phyloP scores from a whole-genome alignment of 92 coral and sea anemone genomes.

The Porites cylindrica region DNA sequence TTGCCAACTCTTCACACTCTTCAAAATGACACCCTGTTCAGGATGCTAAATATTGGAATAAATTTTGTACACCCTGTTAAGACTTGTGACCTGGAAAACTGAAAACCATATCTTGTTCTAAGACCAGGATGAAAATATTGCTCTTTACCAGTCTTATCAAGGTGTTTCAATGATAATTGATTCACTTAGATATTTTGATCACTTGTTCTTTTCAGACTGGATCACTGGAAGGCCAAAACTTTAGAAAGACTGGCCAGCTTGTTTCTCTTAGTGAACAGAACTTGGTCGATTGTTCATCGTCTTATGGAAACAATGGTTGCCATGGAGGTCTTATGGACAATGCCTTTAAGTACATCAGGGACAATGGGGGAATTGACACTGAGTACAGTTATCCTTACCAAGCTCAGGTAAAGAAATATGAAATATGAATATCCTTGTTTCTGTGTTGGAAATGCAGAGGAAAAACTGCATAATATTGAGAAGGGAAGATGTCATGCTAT shows the following conservation, averaged over 20 bases:
- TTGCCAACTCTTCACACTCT: too few relatives aligned
- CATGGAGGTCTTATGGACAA: conserved; percentile 92
- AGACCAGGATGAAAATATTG: too few relatives aligned
- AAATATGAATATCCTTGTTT: not conserved
- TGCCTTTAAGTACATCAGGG: conserved; percentile 83
- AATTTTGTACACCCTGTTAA: too few relatives aligned
- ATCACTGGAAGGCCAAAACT: conserved; percentile 90
- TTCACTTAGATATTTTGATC: not conserved
- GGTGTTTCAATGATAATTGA: not conserved
- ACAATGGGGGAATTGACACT: conserved; percentile 79
- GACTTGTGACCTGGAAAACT: too few relatives aligned
- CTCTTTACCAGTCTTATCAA: too few relatives aligned
- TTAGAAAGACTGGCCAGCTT: conserved; percentile 86
- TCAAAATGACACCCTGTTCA: too few relatives aligned
- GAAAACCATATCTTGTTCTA: too few relatives aligned
- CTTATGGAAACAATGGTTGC: conserved; percentile 86
- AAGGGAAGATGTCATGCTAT: too few relatives aligned
- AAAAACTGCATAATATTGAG: too few relatives aligned
- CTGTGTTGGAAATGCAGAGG: too few relatives aligned
- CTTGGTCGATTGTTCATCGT: conserved; percentile 79
- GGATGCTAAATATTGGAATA: too few relatives aligned
- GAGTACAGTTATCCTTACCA: conserved; percentile 76
- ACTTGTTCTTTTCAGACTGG: conserved; percentile 71
- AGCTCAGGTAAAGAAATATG: conserved; percentile 50
- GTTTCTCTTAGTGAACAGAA: conserved; percentile 91